Percentiles rank a stretch among this genome's conserved stretches.
Evolutionary conservation across 37 sponge, comb jelly and placozoan species (phyloP).

Genomic region (Cliona cf. orientalis): DNA sequence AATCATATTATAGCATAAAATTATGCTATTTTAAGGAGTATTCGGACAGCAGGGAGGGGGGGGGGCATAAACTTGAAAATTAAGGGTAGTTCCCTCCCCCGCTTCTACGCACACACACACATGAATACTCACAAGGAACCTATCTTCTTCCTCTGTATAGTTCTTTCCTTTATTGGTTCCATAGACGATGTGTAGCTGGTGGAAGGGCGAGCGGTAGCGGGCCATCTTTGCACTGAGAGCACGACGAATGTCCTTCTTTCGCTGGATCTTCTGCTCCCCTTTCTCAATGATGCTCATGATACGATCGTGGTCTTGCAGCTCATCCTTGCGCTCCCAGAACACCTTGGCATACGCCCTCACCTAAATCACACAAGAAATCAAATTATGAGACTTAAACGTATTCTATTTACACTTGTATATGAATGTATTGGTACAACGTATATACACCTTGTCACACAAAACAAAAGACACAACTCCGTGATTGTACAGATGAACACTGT

Average conservation of each 20-base stretch:
- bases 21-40: constrained; percentile 1
- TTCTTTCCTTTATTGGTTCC: constrained; percentile 98
- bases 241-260: constrained; percentile 85
- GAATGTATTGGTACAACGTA: too few relatives aligned
- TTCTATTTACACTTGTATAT: too few relatives aligned
- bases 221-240: constrained; percentile 94
- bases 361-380: constrained; percentile 41
- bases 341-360: constrained; percentile 87
- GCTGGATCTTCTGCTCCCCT: constrained; percentile 96
- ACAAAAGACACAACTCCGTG: too few relatives aligned
- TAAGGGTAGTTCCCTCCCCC: not conserved
- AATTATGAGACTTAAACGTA: not conserved
- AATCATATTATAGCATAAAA: not conserved
- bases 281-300: constrained; percentile 91
- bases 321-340: constrained; percentile 95
- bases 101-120: constrained; percentile 18
- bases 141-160: constrained; percentile 98
- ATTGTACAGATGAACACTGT: too few relatives aligned
- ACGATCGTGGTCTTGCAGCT: constrained; percentile 91
- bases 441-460: too few relatives aligned
- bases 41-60: not conserved
- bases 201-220: constrained; percentile 93
- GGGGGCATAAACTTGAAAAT: not conserved
- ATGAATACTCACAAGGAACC: constrained; percentile 78
- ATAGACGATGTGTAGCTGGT: constrained; percentile 97